Evolutionary conservation across 30 jellyfish, hydroid and myxozoan genomes (phyloP), one percentile per base, ranked within the genome.

Genomic region (Morbakka virulenta): DNA sequence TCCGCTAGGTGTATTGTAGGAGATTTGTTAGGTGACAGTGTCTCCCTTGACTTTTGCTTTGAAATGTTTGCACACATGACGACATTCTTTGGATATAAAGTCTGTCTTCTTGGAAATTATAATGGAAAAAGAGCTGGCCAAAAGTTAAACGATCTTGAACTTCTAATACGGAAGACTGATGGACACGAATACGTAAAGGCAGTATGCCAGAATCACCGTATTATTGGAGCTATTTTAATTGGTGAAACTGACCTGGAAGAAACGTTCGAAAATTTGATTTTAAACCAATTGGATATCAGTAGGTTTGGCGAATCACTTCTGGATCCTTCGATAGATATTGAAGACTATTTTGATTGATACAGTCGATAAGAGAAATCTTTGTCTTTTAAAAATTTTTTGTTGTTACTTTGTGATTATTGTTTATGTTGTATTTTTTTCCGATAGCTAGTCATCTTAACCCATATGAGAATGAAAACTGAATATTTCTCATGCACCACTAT

Each of bases 231-330:
- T 24, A 61, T 83, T 65, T 74, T 92, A n/a, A 80, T 92, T 28
- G 98, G 98, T 13, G 98, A 92, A 80, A 92, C 98, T 0, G 98
- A 81, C 33, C 81, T 92, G 11, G 98, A 92, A 67, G 96, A 92
- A 29, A 92, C 98, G 9, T 74, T 92, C 32, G 98, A 92, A 69
- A 92, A 92, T 72, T 62, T 92, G 27, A 92, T 92, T 11, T 51
- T 92, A 64, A 92, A 87, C 81, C 85, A 87, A 77, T 52, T 92
- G 81, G 96, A 92, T 71, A 41, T 92, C 0, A 86, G 96, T 50
- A 61, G 76, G 35, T 64, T 85, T 67, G 95, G 90, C 1, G 96
- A 86, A 1, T 35, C 78, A 21, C 71, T 92, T 2, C 74, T 92
- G 14, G 89, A 81, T 70, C 98, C 98, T 3, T 85, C 76, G 66